These are phyloP conservation scores for Limosa lapponica DNA, from an alignment of 2,797 vertebrate genomes.

Conservation along the genomic window DNA sequence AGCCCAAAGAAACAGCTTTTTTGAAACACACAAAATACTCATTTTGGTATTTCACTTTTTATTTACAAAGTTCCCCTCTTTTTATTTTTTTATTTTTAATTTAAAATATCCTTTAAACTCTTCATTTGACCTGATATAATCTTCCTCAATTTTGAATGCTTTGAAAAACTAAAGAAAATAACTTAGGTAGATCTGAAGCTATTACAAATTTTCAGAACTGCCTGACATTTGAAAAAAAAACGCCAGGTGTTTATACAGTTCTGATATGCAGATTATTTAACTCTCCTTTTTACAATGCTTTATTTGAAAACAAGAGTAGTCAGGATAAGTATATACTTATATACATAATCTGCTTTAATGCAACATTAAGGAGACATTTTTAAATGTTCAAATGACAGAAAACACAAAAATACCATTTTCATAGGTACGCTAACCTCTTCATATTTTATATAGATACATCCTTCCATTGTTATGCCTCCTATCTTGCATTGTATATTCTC, in stretches of 20 bases:
- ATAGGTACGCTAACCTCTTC: not conserved
- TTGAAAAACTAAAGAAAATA: not conserved
- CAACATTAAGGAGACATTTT: not conserved
- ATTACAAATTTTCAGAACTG: not conserved
- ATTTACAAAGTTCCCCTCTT: not conserved
- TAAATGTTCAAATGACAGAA: not conserved
- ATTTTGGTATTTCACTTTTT: not conserved
- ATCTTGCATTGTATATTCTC: not conserved
- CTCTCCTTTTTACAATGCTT: not conserved
- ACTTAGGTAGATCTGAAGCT: not conserved
- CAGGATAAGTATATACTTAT: not conserved
- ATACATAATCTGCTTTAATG: not conserved
- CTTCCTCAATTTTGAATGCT: not conserved
- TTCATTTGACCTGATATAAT: not conserved
- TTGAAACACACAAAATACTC: rapidly evolving
- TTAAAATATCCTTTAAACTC: not conserved
- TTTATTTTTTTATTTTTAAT: not conserved
- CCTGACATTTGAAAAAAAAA: not conserved
- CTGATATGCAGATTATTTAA: not conserved
- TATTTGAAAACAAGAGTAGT: not conserved
- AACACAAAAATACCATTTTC: not conserved
- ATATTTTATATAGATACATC: not conserved
- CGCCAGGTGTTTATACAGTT: not conserved
- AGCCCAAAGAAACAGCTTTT: not conserved
- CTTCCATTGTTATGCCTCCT: not conserved